Evolutionary conservation across 2,797 vertebrate genomes (phyloP).

Genomic region (Rhinophrynus dorsalis): DNA sequence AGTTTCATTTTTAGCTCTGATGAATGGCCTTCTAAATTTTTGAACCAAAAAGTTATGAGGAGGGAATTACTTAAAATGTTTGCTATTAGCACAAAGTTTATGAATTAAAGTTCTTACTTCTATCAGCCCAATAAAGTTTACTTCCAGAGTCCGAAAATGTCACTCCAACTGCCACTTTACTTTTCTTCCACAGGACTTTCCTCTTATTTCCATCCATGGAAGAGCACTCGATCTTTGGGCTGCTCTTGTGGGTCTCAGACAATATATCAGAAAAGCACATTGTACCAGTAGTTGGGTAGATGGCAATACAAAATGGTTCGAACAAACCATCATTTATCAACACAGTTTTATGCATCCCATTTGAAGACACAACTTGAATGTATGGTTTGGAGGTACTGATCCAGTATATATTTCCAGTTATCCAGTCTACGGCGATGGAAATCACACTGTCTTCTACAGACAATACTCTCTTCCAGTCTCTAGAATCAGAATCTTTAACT

Average conservation of each 20-base stretch:
- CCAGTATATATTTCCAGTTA: constrained; percentile 87
- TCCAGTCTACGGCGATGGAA: constrained; percentile 84
- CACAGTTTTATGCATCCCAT: constrained; percentile 57
- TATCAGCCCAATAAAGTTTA: constrained; percentile 85
- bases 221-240: constrained; percentile 69
- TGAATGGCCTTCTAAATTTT: too few species aligned
- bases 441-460: constrained; percentile 64
- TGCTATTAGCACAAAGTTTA: background rate
- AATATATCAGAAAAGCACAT: constrained; percentile 77
- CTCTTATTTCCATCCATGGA: constrained; percentile 81
- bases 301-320: constrained; percentile 66
- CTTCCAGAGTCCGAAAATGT: constrained; percentile 70
- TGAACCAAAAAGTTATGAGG: too few species aligned
- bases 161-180: constrained; percentile 71
- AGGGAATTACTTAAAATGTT: too few species aligned
- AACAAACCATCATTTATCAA: constrained; percentile 69
- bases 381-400: constrained; percentile 65
- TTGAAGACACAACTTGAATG: constrained; percentile 70
- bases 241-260: fast-evolving
- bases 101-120: constrained; percentile 61
- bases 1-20: too few species aligned
- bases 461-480: constrained; percentile 62
- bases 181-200: constrained; percentile 73
- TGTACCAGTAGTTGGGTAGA: constrained; percentile 73
- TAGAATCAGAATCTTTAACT: constrained; percentile 63